Conservation (phyloP, 2,888 invertebrate species). For the Eupsilia transversa region DNA sequence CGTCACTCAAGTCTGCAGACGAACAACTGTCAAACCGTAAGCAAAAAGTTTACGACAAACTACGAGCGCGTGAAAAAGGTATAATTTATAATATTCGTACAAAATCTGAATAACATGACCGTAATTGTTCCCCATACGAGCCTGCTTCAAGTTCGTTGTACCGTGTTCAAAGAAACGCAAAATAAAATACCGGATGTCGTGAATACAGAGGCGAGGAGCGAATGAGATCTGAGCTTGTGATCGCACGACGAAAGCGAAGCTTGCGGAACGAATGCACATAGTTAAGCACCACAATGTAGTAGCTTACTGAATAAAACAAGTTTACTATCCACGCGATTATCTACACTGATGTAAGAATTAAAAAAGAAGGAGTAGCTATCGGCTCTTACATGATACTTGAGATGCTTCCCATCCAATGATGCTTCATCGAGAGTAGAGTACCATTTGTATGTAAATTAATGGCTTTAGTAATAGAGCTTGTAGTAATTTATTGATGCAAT, state of each 20-base stretch:
- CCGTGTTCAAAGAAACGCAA: constrained; percentile 73
- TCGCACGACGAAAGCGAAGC: constrained; percentile 76
- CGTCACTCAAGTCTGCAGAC: constrained; percentile 22
- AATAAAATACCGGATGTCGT: constrained; percentile 85
- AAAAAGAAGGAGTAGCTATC: constrained; percentile 52
- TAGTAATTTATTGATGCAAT: constrained; percentile 42
- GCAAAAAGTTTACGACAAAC: constrained; percentile 34
- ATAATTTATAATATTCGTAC: constrained; percentile 44
- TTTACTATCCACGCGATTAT: constrained; percentile 58
- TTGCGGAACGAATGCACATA: constrained; percentile 80
- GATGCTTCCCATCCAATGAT: constrained; percentile 20
- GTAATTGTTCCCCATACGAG: constrained; percentile 68
- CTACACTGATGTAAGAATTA: constrained; percentile 53
- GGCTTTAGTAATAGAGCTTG: constrained; percentile 12
- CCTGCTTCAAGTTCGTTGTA: constrained; percentile 70
- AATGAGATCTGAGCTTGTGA: constrained; percentile 78
- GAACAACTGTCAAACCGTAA: constrained; percentile 24
- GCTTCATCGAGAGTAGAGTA: constrained; percentile 24
- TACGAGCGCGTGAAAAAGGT: constrained; percentile 36
- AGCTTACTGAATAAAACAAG: constrained; percentile 68
- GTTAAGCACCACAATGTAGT: constrained; percentile 69
- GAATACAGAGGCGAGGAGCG: constrained; percentile 76
- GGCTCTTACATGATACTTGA: constrained; percentile 6
- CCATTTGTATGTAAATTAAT: constrained; percentile 31
- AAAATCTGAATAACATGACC: constrained; percentile 57